Evolutionary conservation across 2,113 vertebrate genomes (phyloP).

Genomic region (Zosterops japonicus): DNA sequence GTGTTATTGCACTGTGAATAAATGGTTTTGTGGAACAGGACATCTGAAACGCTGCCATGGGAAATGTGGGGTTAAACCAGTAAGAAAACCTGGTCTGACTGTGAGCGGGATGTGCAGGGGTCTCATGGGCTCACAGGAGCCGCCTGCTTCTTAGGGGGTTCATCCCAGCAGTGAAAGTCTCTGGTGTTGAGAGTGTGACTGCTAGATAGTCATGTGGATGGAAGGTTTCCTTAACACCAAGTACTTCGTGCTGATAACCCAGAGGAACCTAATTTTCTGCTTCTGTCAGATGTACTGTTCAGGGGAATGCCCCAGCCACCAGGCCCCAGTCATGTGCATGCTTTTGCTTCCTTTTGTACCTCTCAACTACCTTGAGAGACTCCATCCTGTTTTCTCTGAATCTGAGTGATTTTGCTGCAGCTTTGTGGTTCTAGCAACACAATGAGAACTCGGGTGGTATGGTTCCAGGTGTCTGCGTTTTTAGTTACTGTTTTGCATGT

Average conservation of each 20-base stretch:
- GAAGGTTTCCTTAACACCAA: neutral
- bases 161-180: neutral
- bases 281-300: neutral
- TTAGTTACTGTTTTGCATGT: neutral
- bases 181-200: neutral
- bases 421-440: neutral
- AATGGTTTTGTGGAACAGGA: neutral
- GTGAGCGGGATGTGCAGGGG: neutral
- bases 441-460: neutral
- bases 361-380: neutral
- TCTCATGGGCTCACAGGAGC: accelerated
- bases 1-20: neutral
- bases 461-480: neutral
- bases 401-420: neutral
- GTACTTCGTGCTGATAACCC: neutral
- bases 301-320: neutral
- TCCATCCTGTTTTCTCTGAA: neutral
- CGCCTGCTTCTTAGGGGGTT: accelerated
- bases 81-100: neutral
- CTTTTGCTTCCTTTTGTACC: neutral
- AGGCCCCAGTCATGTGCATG: neutral
- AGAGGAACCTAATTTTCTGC: neutral
- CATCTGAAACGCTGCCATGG: neutral
- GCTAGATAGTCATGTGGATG: neutral
- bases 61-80: neutral